Conservation (phyloP, 2,888 invertebrate species). For the Onchidella celtica region DNA sequence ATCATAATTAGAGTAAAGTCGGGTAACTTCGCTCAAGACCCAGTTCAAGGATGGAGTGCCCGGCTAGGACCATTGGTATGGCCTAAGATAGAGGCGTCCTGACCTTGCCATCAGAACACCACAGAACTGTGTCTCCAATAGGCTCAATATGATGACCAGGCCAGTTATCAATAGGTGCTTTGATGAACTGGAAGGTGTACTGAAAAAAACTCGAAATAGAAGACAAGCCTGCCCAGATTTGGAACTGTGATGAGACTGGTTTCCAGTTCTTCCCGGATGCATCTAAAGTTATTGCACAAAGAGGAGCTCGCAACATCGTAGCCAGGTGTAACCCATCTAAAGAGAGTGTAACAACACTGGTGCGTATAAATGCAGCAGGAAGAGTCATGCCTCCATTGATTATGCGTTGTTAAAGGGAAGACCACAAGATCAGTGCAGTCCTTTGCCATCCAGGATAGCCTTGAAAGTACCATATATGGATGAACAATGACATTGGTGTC, state of each 20-base stretch:
- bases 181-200: not conserved
- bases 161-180: constrained; percentile 14
- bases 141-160: not conserved
- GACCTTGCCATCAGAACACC: constrained; percentile 21
- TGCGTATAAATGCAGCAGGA: constrained; percentile 34
- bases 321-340: constrained; percentile 12
- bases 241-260: constrained; percentile 36
- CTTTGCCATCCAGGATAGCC: constrained; percentile 51
- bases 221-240: constrained; percentile 7
- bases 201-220: not conserved
- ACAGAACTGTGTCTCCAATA: constrained; percentile 2
- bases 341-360: constrained; percentile 35
- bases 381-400: constrained; percentile 15
- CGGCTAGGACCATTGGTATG: constrained; percentile 20
- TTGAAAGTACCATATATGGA: constrained; percentile 57
- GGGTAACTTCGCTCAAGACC: too few species aligned
- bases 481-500: constrained; percentile 57
- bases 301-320: constrained; percentile 1
- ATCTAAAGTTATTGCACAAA: constrained; percentile 11
- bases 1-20: too few species aligned
- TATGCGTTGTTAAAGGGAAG: constrained; percentile 60
- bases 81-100: constrained; percentile 10
- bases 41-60: constrained; percentile 19
- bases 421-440: constrained; percentile 52
- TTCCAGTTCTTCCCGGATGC: constrained; percentile 22